Evolutionary conservation across 1,140 invertebrate species (phyloP), one percentile per base, ranked within the genome.

Genomic region (Camponotus pennsylvanicus): DNA sequence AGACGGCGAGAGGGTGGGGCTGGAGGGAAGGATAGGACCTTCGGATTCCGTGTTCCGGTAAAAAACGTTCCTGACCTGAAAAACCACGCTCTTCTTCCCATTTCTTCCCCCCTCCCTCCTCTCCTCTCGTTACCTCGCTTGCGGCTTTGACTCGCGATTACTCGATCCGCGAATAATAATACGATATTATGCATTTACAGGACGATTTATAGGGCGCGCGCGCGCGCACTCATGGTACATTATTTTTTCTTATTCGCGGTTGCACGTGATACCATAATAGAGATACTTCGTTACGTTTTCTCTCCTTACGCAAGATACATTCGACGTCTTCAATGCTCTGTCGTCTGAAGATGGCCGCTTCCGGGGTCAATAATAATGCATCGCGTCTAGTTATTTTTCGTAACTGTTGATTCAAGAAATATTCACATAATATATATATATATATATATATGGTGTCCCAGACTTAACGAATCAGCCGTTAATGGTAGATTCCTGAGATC

Each of bases 1-100:
- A 32, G 79, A 67, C 45, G 57, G 32, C 32, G 57, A 21, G 40
- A 27, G 1, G 37, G 32, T 0, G 34, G 21, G 9, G 18, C 15
- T 13, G 67, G 32, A 13, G 18, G 18, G 73, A 34, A 88, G 11
- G 70, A 73, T 55, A 89, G 87, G 82, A 55, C 55, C 61, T 64
- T 77, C 66, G 76, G 76, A 80, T 88, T 57, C 49, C 27, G 34
- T 64, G 6, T n/a, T 18, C 7, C 42, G 37, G 52, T 21, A 18
- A 55, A 57, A 27, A 63, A 85, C 57, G 87, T 89, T 89, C 88
- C 88, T 89, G 88, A 89, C 84, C 87, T 86, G 88, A 82, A 89
- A 89, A 89, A 52, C 15, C 4, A 8, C 63, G n/a, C n/a, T 37
- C 84, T 86, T 89, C 88, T 70, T 89, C 63, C 67, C 45, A 49